Evolutionary conservation across 2,797 vertebrate species (phyloP), one percentile per base, ranked within the genome.

Genomic region (Eidolon dupreanum): DNA sequence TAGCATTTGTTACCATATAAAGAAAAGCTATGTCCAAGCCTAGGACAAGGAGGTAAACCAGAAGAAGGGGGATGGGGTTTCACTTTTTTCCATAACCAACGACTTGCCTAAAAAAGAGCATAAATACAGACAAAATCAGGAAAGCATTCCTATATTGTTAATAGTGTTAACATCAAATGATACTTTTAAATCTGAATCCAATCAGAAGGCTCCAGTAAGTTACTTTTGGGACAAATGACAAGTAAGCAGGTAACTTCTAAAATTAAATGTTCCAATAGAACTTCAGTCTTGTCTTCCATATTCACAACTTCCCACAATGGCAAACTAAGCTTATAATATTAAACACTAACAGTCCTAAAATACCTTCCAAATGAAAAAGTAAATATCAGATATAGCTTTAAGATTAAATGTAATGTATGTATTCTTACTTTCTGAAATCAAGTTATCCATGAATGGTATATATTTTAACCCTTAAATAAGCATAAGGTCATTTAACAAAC

Each of bases 31-130:
- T 99, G 99, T 68, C 99, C 99, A 16, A 99, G 99, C 8, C 99
- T 99, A 95, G 99, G 99, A 88, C 99, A 99, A 3, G 99, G 99
- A 38, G 98, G 98, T 1, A 95, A 97, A 68, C 99, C 99, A 15
- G 98, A 99, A 93, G 98, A 98, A 43, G 99, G 99, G 6, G 99
- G 98, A 57, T 99, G 98, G 82, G 99, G 99, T 96, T 99, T 99
- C 94, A 99, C 98, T 98, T 99, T 99, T 98, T 99, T 99, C 99
- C 99, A 99, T 74, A 99, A 98, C 99, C 99, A 99, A 68, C 99
- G 99, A 98, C 99, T 99, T 82, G 99, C 99, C 99, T 99, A 97
- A 87, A 97, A 88, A 68, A 98, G 74, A 97, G 91, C 81, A 98
- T 63, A 97, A 87, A 93, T 65, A 84, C 0, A 79, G 46, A 73